These are phyloP conservation scores for Muntiacus muntjak DNA, from an alignment of 2,113 vertebrate genomes.

Conservation along the genomic window DNA sequence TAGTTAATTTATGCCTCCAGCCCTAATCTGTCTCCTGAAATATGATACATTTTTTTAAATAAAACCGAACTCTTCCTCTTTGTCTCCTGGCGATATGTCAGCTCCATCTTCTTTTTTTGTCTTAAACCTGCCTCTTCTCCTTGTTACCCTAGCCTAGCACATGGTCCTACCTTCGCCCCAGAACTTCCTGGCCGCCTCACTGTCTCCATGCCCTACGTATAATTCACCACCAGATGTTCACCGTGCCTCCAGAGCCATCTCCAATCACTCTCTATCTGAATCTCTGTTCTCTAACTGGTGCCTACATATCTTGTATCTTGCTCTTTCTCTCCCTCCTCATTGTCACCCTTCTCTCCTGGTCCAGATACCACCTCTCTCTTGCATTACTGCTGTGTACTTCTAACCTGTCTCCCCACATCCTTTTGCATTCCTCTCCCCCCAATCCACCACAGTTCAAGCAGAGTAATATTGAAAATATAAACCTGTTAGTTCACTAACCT, in stretches of 20 bases:
- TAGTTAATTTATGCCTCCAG: not conserved
- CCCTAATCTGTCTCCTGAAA: not conserved
- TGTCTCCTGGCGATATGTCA: not conserved
- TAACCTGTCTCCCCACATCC: not conserved
- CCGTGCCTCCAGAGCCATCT: not conserved
- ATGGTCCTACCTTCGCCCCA: too few species aligned
- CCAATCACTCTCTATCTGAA: not conserved
- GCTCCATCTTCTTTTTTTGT: not conserved
- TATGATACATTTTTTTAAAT: not conserved
- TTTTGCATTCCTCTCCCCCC: not conserved
- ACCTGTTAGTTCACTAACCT: not conserved
- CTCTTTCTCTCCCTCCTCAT: not conserved
- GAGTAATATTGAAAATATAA: not conserved
- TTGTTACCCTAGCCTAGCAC: not conserved
- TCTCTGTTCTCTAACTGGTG: not conserved
- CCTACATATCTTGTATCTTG: not conserved
- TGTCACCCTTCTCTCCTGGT: not conserved
- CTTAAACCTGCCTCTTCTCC: not conserved
- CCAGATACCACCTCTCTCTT: too few species aligned
- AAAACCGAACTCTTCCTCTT: not conserved
- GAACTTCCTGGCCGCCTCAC: not conserved
- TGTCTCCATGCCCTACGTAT: rapidly evolving
- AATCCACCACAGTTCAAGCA: not conserved
- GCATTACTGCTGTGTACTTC: not conserved
- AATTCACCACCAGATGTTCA: not conserved